Percentiles rank a stretch among this genome's conserved stretches.
phyloP scores from a whole-genome alignment of 2,888 invertebrate genomes.

The Ametastegia equiseti region DNA sequence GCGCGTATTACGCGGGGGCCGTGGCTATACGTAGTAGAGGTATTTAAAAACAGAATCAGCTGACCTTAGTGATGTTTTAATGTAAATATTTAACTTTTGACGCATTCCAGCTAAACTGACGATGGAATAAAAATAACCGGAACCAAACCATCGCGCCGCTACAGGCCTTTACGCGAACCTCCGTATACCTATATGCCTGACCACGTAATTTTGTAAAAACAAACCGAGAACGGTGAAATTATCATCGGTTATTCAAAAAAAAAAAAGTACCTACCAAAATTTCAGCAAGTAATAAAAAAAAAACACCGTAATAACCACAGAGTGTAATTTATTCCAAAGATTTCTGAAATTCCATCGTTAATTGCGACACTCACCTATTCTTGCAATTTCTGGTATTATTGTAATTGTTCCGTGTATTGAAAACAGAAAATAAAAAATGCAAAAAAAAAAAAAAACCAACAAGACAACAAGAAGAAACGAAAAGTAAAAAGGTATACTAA shows the following conservation, averaged over 20 bases:
- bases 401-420: too few species aligned
- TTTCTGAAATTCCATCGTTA: too few species aligned
- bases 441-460: too few species aligned
- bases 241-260: background rate
- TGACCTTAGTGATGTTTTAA: slow-evolving; percentile 21
- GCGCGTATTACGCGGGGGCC: background rate
- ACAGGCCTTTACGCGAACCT: background rate
- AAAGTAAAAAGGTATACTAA: background rate
- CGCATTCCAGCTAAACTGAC: background rate
- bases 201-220: background rate
- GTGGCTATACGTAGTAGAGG: background rate
- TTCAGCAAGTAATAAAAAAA: background rate
- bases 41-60: slow-evolving; percentile 19
- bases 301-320: too few species aligned
- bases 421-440: too few species aligned
- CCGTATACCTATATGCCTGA: too few species aligned
- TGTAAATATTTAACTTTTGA: slow-evolving; percentile 35
- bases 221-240: background rate
- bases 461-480: background rate
- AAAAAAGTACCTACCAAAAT: background rate
- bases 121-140: slow-evolving; percentile 3
- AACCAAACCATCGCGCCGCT: background rate
- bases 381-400: too few species aligned
- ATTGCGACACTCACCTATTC: too few species aligned
- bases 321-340: too few species aligned